Base-by-base conservation (phyloP, 2,888 invertebrate species). In the Altica lythri region DNA sequence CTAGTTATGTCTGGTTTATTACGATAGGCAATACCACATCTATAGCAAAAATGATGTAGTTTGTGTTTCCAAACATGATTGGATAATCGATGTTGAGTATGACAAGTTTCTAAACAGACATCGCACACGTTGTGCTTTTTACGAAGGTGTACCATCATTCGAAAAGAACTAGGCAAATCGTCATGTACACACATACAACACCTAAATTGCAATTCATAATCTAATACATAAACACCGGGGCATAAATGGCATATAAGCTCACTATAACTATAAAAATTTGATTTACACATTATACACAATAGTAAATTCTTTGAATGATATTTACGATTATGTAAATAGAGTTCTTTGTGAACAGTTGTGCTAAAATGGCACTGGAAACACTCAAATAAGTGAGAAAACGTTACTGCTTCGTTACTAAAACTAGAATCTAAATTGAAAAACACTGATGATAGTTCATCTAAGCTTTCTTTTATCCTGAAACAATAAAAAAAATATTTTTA, bases 1-100 rank as follows among this genome's bases (percentile, higher is more conserved):
- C 91, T 90, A 10, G 90, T 90, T 54, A 92, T 93, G 69, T 92
- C 92, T 48, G 87, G 87, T 72, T 92, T 92, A 75, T 92, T 92
- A 62, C 91, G 83, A 72, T 93, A 93, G 0, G 92, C 87, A 59
- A 93, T 90, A 22, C 90, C 90, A 73, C 93, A 93, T 16, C 92
- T 84, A 73, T 92, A 92, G 71, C 93, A 93, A 50, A 91, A 78
- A 75, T 92, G 92, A 74, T 91, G 86, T 30, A 92, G 75, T 75
- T 92, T 93, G 72, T 93, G 92, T 77, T 93, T 93, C 90, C 92
- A 92, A 14, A 92, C 90, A 70, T 93, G 93, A 66, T 89, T 90
- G 1, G 92, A 91, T 1, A 93, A 78, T 62, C 86, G 85, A 61
- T 86, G 83, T 71, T 92, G 92, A 71, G 86, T 88, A 45, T 86